phyloP scores from a whole-genome alignment of 2,797 vertebrate genomes.

The Odontamblyopus lacepedii region DNA sequence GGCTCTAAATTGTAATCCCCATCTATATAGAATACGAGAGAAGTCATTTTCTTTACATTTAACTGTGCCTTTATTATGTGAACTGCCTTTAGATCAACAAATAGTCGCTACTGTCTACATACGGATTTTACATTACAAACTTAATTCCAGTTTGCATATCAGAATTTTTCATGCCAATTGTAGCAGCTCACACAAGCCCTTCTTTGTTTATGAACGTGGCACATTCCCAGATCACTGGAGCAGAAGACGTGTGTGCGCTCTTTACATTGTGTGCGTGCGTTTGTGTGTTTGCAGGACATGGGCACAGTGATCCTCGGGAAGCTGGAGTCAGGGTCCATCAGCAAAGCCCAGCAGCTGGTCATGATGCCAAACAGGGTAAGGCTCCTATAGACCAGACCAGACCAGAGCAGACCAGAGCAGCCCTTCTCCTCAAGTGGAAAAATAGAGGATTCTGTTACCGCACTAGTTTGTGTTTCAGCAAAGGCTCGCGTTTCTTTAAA shows the following conservation, averaged over 20 bases:
- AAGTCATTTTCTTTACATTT: too few species aligned
- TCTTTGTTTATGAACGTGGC: slow-evolving; percentile 1
- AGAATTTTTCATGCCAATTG: not conserved
- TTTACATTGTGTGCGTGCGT: slow-evolving; percentile 21
- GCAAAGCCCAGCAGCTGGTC: slow-evolving; percentile 96
- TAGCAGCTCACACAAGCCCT: not conserved
- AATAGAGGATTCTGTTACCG: slow-evolving; percentile 1
- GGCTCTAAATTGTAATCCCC: too few species aligned
- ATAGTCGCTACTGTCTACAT: not conserved
- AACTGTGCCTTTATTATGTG: too few species aligned
- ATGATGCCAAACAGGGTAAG: slow-evolving; percentile 99
- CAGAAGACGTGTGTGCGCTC: not conserved
- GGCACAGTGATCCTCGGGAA: slow-evolving; percentile 97
- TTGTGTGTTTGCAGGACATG: slow-evolving; percentile 87
- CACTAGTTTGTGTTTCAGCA: not conserved
- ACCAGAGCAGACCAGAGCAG: not conserved
- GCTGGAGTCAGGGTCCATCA: slow-evolving; percentile 94
- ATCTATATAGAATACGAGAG: too few species aligned
- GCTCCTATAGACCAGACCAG: slow-evolving; percentile 13
- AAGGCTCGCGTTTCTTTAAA: not conserved
- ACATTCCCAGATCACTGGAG: slow-evolving; percentile 4
- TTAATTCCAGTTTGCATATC: not conserved
- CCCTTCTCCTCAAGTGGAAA: not conserved
- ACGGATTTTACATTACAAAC: not conserved
- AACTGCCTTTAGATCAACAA: not conserved